Conservation (phyloP, 2,113 vertebrate species). For the Paramormyrops kingsleyae region DNA sequence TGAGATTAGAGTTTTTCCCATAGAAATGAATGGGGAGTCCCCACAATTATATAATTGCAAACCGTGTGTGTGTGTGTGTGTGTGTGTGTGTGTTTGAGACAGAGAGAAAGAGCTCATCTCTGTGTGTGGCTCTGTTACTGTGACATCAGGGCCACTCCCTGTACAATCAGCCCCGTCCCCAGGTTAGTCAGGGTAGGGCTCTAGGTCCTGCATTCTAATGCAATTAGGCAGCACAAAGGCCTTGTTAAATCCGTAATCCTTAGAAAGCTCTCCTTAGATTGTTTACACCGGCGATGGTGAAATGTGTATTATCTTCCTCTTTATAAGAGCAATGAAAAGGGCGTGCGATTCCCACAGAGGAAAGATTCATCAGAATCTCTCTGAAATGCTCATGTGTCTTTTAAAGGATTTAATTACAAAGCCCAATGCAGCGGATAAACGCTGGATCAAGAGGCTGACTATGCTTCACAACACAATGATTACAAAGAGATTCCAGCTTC, state of each 20-base stretch:
- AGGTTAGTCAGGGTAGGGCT: slow-evolving; percentile 53
- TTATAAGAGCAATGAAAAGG: slow-evolving; percentile 17
- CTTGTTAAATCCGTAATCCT: slow-evolving; percentile 69
- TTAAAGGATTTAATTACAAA: slow-evolving; percentile 19
- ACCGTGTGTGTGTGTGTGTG: slow-evolving; percentile 8
- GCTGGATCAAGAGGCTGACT: neutral
- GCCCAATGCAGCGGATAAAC: slow-evolving; percentile 6
- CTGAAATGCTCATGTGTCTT: slow-evolving; percentile 2
- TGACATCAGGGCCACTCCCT: neutral
- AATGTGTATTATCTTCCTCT: slow-evolving; percentile 23
- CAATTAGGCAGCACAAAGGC: slow-evolving; percentile 71
- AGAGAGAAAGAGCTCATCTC: neutral
- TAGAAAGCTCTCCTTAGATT: slow-evolving; percentile 29
- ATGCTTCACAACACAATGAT: neutral
- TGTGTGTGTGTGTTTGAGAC: slow-evolving; percentile 31
- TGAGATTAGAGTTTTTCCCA: neutral
- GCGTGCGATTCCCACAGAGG: neutral
- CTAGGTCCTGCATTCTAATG: slow-evolving; percentile 70
- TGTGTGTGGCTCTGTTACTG: slow-evolving; percentile 10
- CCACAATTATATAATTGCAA: no score
- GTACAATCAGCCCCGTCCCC: neutral
- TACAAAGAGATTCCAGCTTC: neutral
- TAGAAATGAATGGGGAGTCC: neutral
- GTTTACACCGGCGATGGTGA: slow-evolving; percentile 19
- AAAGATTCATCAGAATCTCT: slow-evolving; percentile 8